Percentiles rank a stretch among this genome's conserved stretches.
These are phyloP conservation scores for Scolopax mira DNA, from an alignment of 2,113 vertebrate genomes.

Conservation along the genomic window DNA sequence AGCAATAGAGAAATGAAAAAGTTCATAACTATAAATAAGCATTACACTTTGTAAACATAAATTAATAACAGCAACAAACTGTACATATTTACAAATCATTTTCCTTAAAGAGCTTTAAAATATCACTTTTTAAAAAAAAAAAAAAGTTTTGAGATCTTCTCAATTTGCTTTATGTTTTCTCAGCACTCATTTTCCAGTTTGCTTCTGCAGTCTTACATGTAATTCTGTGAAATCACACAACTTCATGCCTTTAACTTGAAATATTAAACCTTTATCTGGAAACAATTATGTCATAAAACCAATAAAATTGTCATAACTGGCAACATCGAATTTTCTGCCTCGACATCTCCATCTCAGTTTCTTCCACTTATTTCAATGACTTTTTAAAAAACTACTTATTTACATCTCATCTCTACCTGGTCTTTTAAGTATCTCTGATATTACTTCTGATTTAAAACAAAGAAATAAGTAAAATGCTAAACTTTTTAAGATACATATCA, in stretches of 20 bases:
- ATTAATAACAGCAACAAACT: background rate
- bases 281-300: background rate
- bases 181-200: background rate
- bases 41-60: background rate
- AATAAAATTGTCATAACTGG: background rate
- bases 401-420: background rate
- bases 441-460: background rate
- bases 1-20: background rate
- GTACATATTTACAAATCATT: background rate
- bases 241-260: background rate
- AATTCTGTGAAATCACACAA: background rate
- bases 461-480: background rate
- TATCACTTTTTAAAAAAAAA: too few species aligned
- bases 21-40: background rate
- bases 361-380: background rate
- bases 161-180: background rate
- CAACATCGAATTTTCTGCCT: background rate
- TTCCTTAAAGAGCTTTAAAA: background rate
- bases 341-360: background rate
- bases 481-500: background rate
- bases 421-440: background rate
- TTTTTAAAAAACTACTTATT: background rate
- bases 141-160: background rate
- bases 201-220: background rate
- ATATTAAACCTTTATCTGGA: background rate